Evolutionary conservation across 2,888 invertebrate species (phyloP).

Genomic region (Lepidocyrtinus sp.): DNA sequence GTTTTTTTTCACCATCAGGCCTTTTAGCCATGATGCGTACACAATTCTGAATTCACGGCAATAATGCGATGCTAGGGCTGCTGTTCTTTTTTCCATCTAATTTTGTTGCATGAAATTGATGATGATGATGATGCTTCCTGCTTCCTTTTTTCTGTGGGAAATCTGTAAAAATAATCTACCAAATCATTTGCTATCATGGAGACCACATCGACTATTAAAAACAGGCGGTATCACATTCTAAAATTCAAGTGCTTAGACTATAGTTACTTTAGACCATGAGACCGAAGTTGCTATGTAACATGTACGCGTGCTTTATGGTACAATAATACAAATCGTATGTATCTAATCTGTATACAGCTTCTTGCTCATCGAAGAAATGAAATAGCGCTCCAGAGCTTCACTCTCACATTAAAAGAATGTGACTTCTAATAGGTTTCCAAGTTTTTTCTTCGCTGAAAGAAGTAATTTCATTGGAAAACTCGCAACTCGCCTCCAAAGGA

Average conservation of each 20-base stretch:
- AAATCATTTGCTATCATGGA: constrained; percentile 38
- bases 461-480: constrained; percentile 62
- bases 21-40: constrained; percentile 16
- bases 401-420: constrained; percentile 42
- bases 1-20: background rate
- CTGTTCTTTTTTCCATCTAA: too few relatives aligned
- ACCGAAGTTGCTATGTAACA: too few relatives aligned
- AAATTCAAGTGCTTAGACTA: too few relatives aligned
- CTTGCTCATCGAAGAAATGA: constrained; percentile 19
- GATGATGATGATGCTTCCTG: background rate
- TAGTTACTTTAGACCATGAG: too few relatives aligned
- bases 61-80: too few relatives aligned
- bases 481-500: constrained; percentile 29
- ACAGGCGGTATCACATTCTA: constrained; percentile 20
- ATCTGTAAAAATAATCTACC: constrained; percentile 42
- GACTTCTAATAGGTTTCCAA: constrained; percentile 42
- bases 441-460: constrained; percentile 50
- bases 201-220: constrained; percentile 32
- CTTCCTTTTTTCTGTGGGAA: constrained; percentile 30
- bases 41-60: too few relatives aligned
- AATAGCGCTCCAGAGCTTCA: constrained; percentile 1
- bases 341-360: too few relatives aligned
- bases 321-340: too few relatives aligned
- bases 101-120: too few relatives aligned
- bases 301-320: too few relatives aligned